phyloP scores from a whole-genome alignment of 1,140 invertebrate genomes.

The Heliconius eleuchia region DNA sequence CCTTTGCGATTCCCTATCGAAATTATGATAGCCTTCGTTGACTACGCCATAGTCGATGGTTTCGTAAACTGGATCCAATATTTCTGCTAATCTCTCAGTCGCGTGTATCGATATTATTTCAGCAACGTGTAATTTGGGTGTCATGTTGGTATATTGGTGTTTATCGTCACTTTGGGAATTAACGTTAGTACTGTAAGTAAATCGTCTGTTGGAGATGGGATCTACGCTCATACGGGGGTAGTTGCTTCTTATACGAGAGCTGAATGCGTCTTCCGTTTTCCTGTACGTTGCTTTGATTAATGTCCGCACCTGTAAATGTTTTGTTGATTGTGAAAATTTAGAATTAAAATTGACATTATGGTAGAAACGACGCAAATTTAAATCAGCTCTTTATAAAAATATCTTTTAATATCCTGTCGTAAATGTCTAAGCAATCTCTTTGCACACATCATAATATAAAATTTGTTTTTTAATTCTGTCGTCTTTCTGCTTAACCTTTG shows the following conservation, averaged over 20 bases:
- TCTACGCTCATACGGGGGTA: slow-evolving; percentile 52
- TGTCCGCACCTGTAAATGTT: slow-evolving; percentile 60
- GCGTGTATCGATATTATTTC: slow-evolving; percentile 75
- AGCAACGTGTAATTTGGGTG: slow-evolving; percentile 65
- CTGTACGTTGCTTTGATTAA: slow-evolving; percentile 72
- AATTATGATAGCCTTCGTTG: slow-evolving; percentile 52
- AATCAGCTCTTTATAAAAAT: no score
- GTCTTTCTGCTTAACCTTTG: no score
- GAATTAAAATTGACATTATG: no score
- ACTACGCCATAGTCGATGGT: slow-evolving; percentile 58
- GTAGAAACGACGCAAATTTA: no score
- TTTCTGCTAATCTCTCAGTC: slow-evolving; percentile 68
- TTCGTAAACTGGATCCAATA: slow-evolving; percentile 73
- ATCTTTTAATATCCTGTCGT: no score
- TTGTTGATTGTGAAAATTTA: neutral
- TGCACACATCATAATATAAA: no score
- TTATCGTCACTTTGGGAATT: slow-evolving; percentile 49
- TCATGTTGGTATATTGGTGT: slow-evolving; percentile 54
- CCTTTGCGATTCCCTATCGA: neutral
- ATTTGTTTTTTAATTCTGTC: no score
- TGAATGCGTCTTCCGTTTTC: slow-evolving; percentile 72
- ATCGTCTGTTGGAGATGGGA: slow-evolving; percentile 53
- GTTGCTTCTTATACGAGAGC: slow-evolving; percentile 59
- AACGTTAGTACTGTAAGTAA: slow-evolving; percentile 66
- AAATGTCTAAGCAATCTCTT: no score